phyloP scores from a whole-genome alignment of 2,113 vertebrate species.

The Cettia cetti region DNA sequence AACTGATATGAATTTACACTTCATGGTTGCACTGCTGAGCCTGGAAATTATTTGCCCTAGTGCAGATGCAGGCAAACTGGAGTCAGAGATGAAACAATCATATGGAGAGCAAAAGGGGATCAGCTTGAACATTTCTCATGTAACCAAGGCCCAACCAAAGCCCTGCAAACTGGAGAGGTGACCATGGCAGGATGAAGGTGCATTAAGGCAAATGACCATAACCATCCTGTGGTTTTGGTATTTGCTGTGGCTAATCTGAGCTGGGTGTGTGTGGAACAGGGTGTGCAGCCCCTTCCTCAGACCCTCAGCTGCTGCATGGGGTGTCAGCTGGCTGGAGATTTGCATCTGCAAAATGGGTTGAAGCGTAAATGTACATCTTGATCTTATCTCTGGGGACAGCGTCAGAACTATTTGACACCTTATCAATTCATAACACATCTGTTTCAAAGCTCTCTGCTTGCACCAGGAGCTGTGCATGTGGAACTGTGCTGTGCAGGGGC shows the following conservation, averaged over 20 bases:
- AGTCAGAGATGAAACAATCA: background rate
- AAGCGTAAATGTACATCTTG: background rate
- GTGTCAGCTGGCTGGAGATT: background rate
- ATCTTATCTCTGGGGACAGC: background rate
- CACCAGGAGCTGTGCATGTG: background rate
- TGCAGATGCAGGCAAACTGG: background rate
- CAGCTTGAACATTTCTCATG: background rate
- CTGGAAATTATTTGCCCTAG: background rate
- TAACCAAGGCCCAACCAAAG: background rate
- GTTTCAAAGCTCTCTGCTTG: background rate
- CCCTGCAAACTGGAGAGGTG: background rate
- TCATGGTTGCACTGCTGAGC: background rate
- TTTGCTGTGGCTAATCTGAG: background rate
- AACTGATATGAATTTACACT: background rate
- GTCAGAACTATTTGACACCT: background rate
- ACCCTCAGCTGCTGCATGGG: accelerated
- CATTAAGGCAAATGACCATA: background rate
- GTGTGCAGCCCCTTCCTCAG: background rate
- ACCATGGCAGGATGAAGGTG: background rate
- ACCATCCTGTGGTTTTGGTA: background rate
- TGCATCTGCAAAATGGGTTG: background rate
- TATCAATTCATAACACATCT: background rate
- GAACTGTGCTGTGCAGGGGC: accelerated
- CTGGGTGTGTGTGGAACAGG: background rate
- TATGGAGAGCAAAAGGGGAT: background rate